Conservation (phyloP, 2,888 invertebrate species). For the Galerucella pusilla region DNA sequence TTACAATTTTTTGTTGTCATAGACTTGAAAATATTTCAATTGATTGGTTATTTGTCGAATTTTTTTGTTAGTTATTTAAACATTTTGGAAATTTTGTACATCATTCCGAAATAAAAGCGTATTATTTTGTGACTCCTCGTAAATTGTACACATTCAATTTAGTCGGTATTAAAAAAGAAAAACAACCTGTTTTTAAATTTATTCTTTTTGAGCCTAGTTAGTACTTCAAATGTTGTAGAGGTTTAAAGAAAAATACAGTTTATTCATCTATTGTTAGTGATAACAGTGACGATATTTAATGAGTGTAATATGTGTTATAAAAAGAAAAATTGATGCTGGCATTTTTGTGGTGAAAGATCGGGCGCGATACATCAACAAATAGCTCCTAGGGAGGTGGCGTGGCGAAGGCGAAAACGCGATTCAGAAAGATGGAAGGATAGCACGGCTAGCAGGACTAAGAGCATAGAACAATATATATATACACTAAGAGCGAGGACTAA, state of each 20-base stretch:
- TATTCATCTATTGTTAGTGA: too few relatives aligned
- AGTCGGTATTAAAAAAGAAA: neutral
- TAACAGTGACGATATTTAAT: too few relatives aligned
- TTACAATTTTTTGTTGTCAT: too few relatives aligned
- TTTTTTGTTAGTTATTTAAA: too few relatives aligned
- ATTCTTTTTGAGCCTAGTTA: neutral
- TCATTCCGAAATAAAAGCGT: neutral
- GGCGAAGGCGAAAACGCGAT: neutral
- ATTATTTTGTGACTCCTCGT: neutral
- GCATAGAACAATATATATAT: too few relatives aligned
- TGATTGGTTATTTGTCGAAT: too few relatives aligned
- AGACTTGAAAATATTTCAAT: too few relatives aligned
- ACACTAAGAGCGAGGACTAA: neutral
- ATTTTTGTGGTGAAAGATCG: neutral
- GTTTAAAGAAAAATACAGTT: too few relatives aligned
- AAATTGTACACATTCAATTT: neutral
- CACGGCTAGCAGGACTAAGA: neutral
- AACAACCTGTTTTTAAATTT: neutral
- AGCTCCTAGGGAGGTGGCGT: neutral
- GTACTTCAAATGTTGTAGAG: too few relatives aligned
- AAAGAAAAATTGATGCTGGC: neutral
- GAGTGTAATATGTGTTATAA: neutral
- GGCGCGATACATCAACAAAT: neutral
- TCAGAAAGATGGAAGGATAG: neutral
- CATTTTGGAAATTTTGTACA: too few relatives aligned